These are phyloP conservation scores for Ctenopoma kingsleyae DNA, from an alignment of 2,797 vertebrate species.

Conservation along the genomic window DNA sequence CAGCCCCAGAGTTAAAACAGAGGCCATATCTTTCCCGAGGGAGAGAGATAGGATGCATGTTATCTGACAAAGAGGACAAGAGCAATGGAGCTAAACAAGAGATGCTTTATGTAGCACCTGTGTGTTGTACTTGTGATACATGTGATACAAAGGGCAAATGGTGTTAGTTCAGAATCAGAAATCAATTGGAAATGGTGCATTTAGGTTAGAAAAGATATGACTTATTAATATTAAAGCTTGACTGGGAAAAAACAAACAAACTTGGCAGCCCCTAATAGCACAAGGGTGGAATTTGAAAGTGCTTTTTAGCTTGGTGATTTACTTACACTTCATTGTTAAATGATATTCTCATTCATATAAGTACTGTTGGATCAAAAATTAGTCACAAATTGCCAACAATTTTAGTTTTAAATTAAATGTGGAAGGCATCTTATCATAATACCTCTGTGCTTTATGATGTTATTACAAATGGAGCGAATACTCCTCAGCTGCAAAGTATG, in stretches of 20 bases:
- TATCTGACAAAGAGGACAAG: slow-evolving; percentile 59
- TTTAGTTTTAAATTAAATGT: slow-evolving; percentile 38
- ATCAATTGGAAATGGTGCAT: neutral
- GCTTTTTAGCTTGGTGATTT: slow-evolving; percentile 18
- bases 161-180: slow-evolving; percentile 7
- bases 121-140: neutral
- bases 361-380: slow-evolving; percentile 45
- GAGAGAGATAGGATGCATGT: slow-evolving; percentile 48
- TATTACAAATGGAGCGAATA: neutral
- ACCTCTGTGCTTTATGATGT: neutral
- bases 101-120: slow-evolving; percentile 42
- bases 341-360: slow-evolving; percentile 24
- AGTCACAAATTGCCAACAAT: slow-evolving; percentile 44
- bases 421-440: slow-evolving; percentile 4
- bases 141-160: neutral
- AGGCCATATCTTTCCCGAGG: slow-evolving; percentile 53
- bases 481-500: neutral
- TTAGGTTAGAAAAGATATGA: too few species aligned
- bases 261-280: slow-evolving; percentile 17
- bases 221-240: neutral
- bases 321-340: slow-evolving; percentile 43
- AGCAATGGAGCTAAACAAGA: slow-evolving; percentile 57
- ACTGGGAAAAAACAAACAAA: neutral
- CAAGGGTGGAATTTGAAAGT: neutral
- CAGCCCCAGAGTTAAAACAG: slow-evolving; percentile 56